These are phyloP conservation scores for Ctenicera cuprea DNA, from an alignment of 2,888 invertebrate species.

Conservation along the genomic window DNA sequence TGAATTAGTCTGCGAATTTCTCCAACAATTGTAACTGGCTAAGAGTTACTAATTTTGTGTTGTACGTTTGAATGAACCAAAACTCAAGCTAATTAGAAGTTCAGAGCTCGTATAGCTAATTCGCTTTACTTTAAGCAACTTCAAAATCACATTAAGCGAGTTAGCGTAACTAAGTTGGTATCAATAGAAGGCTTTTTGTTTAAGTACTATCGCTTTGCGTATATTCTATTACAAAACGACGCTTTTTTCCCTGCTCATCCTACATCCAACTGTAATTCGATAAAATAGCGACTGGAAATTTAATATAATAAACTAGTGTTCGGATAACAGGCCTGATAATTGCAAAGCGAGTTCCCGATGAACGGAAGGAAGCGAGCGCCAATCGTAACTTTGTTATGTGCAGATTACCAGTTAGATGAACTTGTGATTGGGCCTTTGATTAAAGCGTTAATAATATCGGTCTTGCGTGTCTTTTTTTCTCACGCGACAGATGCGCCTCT, in stretches of 20 bases:
- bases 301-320: constrained; percentile 66
- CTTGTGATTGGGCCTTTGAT: constrained; percentile 64
- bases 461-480: background rate
- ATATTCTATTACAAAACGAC: constrained; percentile 17
- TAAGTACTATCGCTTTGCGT: constrained; percentile 52
- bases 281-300: constrained; percentile 63
- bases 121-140: constrained; percentile 47
- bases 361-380: constrained; percentile 67
- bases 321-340: constrained; percentile 63
- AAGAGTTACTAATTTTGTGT: constrained; percentile 30
- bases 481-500: background rate
- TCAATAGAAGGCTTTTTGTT: constrained; percentile 51
- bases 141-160: constrained; percentile 53
- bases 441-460: constrained; percentile 52
- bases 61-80: constrained; percentile 41
- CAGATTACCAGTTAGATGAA: constrained; percentile 66
- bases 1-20: background rate
- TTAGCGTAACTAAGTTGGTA: constrained; percentile 50
- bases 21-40: constrained; percentile 12
- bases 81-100: constrained; percentile 44
- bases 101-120: constrained; percentile 41
- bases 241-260: constrained; percentile 24
- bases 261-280: constrained; percentile 62
- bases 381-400: constrained; percentile 64
- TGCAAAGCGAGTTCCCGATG: constrained; percentile 70